A percentile compares a stretch with the other conserved stretches of the same genome.
Evolutionary conservation across 2,113 vertebrate genomes (phyloP).

Genomic region (Pterocles burchelli): DNA sequence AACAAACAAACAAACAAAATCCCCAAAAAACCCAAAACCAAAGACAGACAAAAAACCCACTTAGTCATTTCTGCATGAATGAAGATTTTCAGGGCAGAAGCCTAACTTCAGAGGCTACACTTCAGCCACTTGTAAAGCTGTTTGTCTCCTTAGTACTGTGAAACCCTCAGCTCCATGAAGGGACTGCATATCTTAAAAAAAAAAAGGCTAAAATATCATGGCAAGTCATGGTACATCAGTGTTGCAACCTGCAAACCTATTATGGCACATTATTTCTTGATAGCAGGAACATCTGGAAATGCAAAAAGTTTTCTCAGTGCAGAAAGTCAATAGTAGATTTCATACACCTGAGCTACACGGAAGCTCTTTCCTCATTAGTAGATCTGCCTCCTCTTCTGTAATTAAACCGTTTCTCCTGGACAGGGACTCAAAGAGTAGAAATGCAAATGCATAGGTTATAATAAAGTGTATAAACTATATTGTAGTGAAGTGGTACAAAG

Average conservation of each 20-base stretch:
- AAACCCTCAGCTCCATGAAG: not conserved
- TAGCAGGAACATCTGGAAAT: not conserved
- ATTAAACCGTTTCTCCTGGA: not conserved
- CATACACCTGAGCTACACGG: not conserved
- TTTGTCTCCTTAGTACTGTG: not conserved
- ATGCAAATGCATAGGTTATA: not conserved
- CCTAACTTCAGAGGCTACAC: not conserved
- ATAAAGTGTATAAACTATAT: not conserved
- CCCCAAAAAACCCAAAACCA: too few species aligned
- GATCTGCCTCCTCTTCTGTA: not conserved
- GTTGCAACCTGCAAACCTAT: not conserved
- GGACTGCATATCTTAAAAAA: not conserved
- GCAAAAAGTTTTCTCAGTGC: not conserved
- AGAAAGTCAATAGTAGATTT: not conserved
- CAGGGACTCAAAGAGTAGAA: not conserved
- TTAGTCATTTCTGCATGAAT: not conserved
- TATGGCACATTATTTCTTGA: not conserved
- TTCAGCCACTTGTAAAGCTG: not conserved
- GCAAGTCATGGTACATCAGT: not conserved
- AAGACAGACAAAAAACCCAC: not conserved
- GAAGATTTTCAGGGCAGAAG: not conserved
- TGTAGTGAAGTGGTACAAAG: not conserved
- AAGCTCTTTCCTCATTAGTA: not conserved
- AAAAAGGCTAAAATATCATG: not conserved
- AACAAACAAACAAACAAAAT: not conserved